These are phyloP conservation scores for Drosophila leonis DNA, from an alignment of 2,888 invertebrate species.

Conservation along the genomic window DNA sequence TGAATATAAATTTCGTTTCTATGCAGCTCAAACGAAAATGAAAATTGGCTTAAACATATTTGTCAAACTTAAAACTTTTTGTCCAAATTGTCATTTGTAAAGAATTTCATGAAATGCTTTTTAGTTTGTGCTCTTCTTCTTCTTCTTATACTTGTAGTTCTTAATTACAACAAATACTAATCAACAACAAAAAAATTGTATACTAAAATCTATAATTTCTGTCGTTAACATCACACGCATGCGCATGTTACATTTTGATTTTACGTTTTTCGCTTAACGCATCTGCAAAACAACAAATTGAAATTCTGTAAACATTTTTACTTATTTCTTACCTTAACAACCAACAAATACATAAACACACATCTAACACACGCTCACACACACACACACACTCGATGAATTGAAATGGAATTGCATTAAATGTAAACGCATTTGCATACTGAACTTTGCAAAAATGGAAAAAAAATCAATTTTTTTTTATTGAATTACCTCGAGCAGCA, in stretches of 20 bases:
- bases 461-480: constrained; percentile 11
- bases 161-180: constrained; percentile 71
- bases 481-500: constrained; percentile 10
- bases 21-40: constrained; percentile 12
- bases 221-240: constrained; percentile 86
- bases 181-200: constrained; percentile 71
- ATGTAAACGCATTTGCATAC: constrained; percentile 45
- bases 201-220: constrained; percentile 85
- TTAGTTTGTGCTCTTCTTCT: constrained; percentile 64
- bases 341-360: constrained; percentile 35
- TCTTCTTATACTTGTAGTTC: constrained; percentile 49
- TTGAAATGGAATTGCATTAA: constrained; percentile 48
- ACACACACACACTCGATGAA: constrained; percentile 29
- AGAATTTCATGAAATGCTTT: constrained; percentile 41
- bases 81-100: constrained; percentile 20
- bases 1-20: background rate
- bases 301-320: constrained; percentile 57
- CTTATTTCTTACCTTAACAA: constrained; percentile 35
- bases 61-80: constrained; percentile 4
- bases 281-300: constrained; percentile 47
- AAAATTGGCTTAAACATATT: constrained; percentile 36
- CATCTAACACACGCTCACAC: constrained; percentile 17
- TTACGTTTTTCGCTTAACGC: constrained; percentile 70
- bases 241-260: constrained; percentile 84
- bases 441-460: constrained; percentile 42